Percentiles rank a stretch among this genome's conserved stretches.
phyloP scores from a whole-genome alignment of 2,888 invertebrate species.

The Orthonevra nobilis region DNA sequence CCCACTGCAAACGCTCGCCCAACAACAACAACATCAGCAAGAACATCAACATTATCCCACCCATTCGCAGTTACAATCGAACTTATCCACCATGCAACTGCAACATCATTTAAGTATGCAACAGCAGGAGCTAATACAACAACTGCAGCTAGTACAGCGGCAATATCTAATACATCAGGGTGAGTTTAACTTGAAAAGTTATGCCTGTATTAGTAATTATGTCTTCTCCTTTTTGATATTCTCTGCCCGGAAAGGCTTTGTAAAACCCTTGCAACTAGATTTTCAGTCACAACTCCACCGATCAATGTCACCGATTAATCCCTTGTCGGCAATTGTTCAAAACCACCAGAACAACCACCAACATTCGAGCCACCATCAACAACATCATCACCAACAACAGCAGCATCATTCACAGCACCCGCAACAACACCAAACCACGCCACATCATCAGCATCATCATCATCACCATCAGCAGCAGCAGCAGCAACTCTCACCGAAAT shows the following conservation, averaged over 20 bases:
- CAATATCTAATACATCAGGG: constrained; percentile 76
- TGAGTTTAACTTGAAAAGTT: constrained; percentile 31
- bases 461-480: not conserved
- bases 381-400: constrained; percentile 32
- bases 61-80: constrained; percentile 6
- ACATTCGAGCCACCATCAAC: constrained; percentile 43
- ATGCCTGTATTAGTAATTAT: not conserved
- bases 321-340: constrained; percentile 45
- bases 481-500: constrained; percentile 46
- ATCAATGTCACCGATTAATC: constrained; percentile 65
- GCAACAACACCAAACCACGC: constrained; percentile 18
- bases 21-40: constrained; percentile 40
- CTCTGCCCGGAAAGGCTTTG: constrained; percentile 71
- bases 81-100: constrained; percentile 73
- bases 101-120: constrained; percentile 75
- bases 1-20: constrained; percentile 21
- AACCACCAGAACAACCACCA: constrained; percentile 50
- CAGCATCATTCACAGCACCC: constrained; percentile 19
- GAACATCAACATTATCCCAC: constrained; percentile 14
- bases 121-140: constrained; percentile 75
- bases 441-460: not conserved
- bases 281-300: constrained; percentile 71
- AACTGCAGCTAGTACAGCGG: constrained; percentile 74
- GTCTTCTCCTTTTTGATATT: no score
- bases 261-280: constrained; percentile 72